Evolutionary conservation across 2,797 vertebrate species (phyloP).

Genomic region (Pyrocephalus nanus): DNA sequence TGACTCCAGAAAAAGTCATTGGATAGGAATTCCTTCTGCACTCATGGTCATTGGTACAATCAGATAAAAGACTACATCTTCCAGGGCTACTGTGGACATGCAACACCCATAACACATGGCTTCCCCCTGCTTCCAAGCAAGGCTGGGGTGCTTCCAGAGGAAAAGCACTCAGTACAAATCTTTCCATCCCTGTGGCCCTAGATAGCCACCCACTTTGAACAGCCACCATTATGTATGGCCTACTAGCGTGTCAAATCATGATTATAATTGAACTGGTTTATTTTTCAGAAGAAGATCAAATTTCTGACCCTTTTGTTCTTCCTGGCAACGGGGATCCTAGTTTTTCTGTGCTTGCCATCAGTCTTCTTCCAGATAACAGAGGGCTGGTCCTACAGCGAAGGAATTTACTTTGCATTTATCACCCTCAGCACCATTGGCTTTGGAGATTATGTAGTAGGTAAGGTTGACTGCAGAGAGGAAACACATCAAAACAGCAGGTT

Average conservation of each 20-base stretch:
- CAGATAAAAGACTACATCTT: neutral
- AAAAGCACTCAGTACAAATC: neutral
- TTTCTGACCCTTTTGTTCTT: slow-evolving; percentile 72
- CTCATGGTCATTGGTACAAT: neutral
- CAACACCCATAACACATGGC: neutral
- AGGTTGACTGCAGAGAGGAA: slow-evolving; percentile 1
- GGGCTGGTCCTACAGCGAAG: slow-evolving; percentile 70
- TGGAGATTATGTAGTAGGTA: slow-evolving; percentile 76
- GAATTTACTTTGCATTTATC: slow-evolving; percentile 76
- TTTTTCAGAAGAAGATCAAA: slow-evolving; percentile 71
- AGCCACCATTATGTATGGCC: neutral
- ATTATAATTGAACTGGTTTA: neutral
- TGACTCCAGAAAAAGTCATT: neutral
- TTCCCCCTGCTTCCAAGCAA: neutral
- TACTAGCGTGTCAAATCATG: neutral
- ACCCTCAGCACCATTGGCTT: slow-evolving; percentile 78
- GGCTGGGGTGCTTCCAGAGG: neutral
- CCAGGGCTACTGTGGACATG: neutral
- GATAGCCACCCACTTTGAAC: neutral
- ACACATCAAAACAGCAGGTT: neutral
- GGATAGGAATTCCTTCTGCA: neutral
- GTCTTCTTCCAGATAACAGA: slow-evolving; percentile 67
- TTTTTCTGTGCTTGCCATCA: slow-evolving; percentile 72
- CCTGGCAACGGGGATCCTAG: slow-evolving; percentile 63
- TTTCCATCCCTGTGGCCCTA: neutral